Evolutionary conservation across 1,140 invertebrate genomes (phyloP), one percentile per base, ranked within the genome.

Genomic region (Megalopta genalis): DNA sequence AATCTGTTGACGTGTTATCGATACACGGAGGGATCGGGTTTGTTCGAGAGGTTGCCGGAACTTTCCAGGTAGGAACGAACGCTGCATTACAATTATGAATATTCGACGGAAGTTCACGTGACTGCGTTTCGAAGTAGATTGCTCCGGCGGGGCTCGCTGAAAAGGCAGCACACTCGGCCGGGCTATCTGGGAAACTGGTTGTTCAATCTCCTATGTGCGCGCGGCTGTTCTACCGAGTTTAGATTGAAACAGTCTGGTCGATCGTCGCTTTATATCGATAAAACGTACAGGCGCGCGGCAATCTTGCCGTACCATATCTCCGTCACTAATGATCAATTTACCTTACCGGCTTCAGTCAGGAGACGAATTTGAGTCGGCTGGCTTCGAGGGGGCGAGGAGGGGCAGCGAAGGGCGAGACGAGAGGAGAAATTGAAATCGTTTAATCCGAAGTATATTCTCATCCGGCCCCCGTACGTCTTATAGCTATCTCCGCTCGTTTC

Each of bases 251-350:
- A 46, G 37, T n/a, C 42, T 37, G 27, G 25, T 46, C 57, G 57
- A 62, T 37, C 68, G 8, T 46, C 49, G 62, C 21, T 46, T 32
- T 72, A 57, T 27, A 72, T 78, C 49, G 77, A 78, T 46, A 46
- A 71, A 78, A 64, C 60, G 69, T 46, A 25, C 37, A 32, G 60
- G 49, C 42, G 25, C 49, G 32, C 59, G 32, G 32, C 27, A 57
- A 59, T 65, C 46, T 59, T 57, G 77, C 23, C 68, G 27, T 23
- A n/a, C 39, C 59, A 64, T 64, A 64, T 46, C 60, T 72, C 64
- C 70, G 63, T 65, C 52, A 49, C 63, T 79, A 79, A 79, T 79
- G 77, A 79, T 79, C 77, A 74, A 79, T 79, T 79, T 74, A 66
- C 63, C 62, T 74, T 64, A 25, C 37, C 21, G 4, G 32, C 73